Evolutionary conservation across 2,888 invertebrate genomes (phyloP).

Genomic region (Alloplasta piceator): DNA sequence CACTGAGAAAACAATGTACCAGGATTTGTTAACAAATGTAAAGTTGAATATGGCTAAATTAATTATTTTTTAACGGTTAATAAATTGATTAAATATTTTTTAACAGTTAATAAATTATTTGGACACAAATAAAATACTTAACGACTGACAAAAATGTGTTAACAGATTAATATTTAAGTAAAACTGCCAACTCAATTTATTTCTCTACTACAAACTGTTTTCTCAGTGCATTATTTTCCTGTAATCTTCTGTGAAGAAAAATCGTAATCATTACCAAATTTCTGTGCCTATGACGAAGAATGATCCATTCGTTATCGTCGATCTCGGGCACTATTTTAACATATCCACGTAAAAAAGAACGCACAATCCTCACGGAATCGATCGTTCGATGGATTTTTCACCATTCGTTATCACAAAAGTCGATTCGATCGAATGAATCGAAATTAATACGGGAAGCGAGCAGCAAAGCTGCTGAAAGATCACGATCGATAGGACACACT

Average conservation of each 20-base stretch:
- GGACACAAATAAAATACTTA: too few relatives aligned
- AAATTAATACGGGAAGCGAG: slow-evolving; percentile 4
- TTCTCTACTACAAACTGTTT: too few relatives aligned
- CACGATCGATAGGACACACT: not conserved
- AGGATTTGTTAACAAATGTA: too few relatives aligned
- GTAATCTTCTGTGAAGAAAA: not conserved
- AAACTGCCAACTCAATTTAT: too few relatives aligned
- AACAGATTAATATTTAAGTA: too few relatives aligned
- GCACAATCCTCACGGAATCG: not conserved
- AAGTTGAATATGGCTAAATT: too few relatives aligned
- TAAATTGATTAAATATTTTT: too few relatives aligned
- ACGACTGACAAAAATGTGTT: too few relatives aligned
- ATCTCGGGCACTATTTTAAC: slow-evolving; percentile 6
- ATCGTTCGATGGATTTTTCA: slow-evolving; percentile 4
- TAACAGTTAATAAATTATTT: too few relatives aligned
- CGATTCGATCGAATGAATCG: not conserved
- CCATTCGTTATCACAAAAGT: not conserved
- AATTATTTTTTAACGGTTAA: too few relatives aligned
- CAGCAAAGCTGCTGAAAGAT: slow-evolving; percentile 16
- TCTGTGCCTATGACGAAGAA: not conserved
- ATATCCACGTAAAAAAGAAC: not conserved
- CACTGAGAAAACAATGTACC: too few relatives aligned
- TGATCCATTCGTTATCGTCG: slow-evolving; percentile 36
- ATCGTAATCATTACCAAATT: slow-evolving; percentile 38
- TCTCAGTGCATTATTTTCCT: too few relatives aligned